A percentile compares a stretch with the other conserved stretches of the same genome.
Conservation (phyloP, 2,888 invertebrate species). For the Callosobruchus maculatus region DNA sequence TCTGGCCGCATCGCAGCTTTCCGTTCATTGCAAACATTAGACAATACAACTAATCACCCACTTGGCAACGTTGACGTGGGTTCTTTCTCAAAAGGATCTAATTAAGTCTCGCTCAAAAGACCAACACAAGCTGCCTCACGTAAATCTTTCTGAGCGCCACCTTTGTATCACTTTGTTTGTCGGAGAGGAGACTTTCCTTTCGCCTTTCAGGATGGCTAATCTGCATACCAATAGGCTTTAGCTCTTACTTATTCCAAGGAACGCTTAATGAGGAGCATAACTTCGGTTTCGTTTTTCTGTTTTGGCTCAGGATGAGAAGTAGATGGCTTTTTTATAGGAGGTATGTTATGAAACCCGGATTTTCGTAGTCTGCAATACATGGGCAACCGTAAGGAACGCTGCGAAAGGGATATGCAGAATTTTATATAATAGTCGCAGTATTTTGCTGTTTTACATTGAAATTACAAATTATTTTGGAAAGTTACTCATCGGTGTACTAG, state of each 20-base stretch:
- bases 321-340: not conserved
- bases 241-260: not conserved
- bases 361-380: not conserved
- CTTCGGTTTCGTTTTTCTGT: not conserved
- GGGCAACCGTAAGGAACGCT: not conserved
- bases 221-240: not conserved
- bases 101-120: not conserved
- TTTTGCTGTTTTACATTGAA: too few species aligned
- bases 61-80: not conserved
- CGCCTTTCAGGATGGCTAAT: not conserved
- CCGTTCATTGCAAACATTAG: not conserved
- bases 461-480: too few species aligned
- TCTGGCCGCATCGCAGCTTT: too few species aligned
- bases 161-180: not conserved
- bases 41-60: not conserved
- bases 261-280: not conserved
- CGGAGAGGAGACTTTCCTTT: not conserved
- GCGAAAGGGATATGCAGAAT: too few species aligned
- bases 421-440: too few species aligned
- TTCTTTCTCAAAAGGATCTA: not conserved
- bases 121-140: not conserved
- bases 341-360: not conserved
- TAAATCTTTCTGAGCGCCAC: not conserved
- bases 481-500: too few species aligned
- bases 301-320: not conserved